These are phyloP conservation scores for Phalacrocorax carbo DNA, from an alignment of 2,113 vertebrate species.

Conservation along the genomic window DNA sequence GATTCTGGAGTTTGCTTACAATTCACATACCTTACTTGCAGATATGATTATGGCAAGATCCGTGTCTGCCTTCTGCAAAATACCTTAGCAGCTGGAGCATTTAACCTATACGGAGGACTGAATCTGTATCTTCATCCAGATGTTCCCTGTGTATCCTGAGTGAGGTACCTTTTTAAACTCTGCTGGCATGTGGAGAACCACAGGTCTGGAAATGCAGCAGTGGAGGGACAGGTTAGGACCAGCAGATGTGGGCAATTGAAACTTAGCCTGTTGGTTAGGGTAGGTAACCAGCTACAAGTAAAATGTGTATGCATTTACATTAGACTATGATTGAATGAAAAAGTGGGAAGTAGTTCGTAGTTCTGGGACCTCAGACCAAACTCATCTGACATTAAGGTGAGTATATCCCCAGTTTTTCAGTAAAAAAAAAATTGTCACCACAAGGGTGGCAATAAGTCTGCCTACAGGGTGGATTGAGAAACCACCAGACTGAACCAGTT, in stretches of 20 bases:
- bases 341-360: background rate
- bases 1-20: background rate
- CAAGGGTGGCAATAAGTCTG: background rate
- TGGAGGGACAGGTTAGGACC: background rate
- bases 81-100: background rate
- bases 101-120: background rate
- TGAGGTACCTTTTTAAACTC: background rate
- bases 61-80: background rate
- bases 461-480: fast-evolving
- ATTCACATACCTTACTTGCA: background rate
- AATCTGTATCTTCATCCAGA: background rate
- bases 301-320: background rate
- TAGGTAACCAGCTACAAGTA: background rate
- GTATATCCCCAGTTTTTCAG: background rate
- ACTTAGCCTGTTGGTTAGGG: background rate
- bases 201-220: background rate
- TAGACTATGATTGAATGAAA: background rate
- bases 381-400: background rate
- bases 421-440: background rate
- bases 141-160: background rate
- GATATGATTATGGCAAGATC: background rate
- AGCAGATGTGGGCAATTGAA: background rate
- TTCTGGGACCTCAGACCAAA: background rate
- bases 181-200: background rate
- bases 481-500: background rate